A percentile compares a stretch with the other conserved stretches of the same genome.
Evolutionary conservation across 1,140 invertebrate species (phyloP).

Genomic region (Temnothorax curvispinosus): DNA sequence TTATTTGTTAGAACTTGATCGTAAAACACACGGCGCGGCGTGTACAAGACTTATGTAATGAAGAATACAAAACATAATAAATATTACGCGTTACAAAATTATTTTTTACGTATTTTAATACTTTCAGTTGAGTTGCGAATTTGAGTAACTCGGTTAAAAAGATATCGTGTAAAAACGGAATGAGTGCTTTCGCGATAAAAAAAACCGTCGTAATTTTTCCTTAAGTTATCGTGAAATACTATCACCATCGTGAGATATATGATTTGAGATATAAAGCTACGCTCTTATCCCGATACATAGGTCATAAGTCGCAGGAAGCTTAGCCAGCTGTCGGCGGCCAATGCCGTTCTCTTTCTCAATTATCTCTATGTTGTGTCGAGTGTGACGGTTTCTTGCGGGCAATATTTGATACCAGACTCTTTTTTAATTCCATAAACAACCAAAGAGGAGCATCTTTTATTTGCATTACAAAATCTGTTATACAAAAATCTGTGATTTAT

Average conservation of each 20-base stretch:
- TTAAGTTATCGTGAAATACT: not conserved
- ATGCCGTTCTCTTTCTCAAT: conserved; percentile 16
- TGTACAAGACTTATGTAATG: not conserved
- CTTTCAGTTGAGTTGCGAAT: not conserved
- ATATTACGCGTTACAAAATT: conserved; percentile 6
- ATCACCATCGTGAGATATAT: not conserved
- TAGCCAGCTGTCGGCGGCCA: not conserved
- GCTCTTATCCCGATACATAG: conserved; percentile 4
- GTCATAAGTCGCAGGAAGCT: conserved; percentile 20
- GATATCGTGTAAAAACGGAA: not conserved
- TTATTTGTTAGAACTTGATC: not conserved
- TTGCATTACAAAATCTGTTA: not conserved
- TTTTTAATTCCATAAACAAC: not conserved
- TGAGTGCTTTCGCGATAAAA: not conserved
- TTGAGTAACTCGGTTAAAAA: not conserved
- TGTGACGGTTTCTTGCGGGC: not conserved
- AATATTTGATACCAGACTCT: not conserved
- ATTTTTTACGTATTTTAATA: not conserved
- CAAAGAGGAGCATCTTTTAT: not conserved
- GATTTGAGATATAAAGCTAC: conserved; percentile 4
- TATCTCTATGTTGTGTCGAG: not conserved
- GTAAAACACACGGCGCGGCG: too few species aligned
- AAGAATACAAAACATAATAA: not conserved
- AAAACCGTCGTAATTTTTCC: not conserved
- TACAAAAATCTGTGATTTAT: not conserved